Base-by-base conservation (phyloP, 2,113 vertebrate genomes). In the Xenopus borealis region DNA sequence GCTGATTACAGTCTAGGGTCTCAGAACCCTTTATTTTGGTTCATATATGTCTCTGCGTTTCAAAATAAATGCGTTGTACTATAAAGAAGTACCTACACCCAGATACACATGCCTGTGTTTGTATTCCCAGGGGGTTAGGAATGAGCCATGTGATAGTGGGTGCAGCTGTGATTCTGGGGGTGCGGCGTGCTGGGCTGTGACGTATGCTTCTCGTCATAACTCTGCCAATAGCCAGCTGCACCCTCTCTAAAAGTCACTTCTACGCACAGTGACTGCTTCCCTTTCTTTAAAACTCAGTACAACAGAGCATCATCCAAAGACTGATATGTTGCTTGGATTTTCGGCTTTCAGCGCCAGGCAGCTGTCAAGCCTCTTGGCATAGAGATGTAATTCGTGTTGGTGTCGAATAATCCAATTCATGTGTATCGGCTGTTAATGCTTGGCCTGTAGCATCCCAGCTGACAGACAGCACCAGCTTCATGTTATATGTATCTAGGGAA, bases 341-440 rank as follows among this genome's bases (percentile, higher is more conserved):
- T 40, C 16, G 12, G 19, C 45, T 30, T 53, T 53, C 64, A 62
- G 71, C 46, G 62, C 62, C 46, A 72, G 71, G 40, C 62, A 64
- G 63, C 47, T 64, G 71, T 72, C 61, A 72, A 64, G 40, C 62
- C 4, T 45, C 70, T 40, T 44, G 33, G 33, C 33, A 40, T 20
- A 33, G 4, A 23, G 52, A 64, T 63, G 17, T 30, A 27, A 64
- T 64, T 18, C 14, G 9, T 30, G 23, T 47, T 27, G 53, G 58
- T 13, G 17, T 72, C 17, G 57, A 17, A 30, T n/a, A 66, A 73
- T 59, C 40, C 63, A 27, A 45, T 13, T 27, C 63, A 66, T 73
- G 59, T 72, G 71, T 44, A 64, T 30, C n/a, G 16, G n/a, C 19
- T 45, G 63, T 45, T 46, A 66, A 18, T 18, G 63, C 9, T 33